A percentile compares a stretch with the other conserved stretches of the same genome.
Evolutionary conservation across 2,888 invertebrate species (phyloP).

Genomic region (Carabus problematicus): DNA sequence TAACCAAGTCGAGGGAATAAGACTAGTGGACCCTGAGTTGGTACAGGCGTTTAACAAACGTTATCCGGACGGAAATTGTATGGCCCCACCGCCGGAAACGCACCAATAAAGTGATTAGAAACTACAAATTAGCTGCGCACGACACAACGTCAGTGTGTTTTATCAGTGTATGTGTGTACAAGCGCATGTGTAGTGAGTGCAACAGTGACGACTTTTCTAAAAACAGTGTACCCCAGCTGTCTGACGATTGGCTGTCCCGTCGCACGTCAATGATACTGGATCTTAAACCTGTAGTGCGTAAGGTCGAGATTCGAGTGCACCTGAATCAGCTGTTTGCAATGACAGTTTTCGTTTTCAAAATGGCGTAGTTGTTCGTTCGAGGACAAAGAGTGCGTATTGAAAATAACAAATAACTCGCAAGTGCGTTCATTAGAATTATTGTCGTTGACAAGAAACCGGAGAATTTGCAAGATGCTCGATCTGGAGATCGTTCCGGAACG

Average conservation of each 20-base stretch:
- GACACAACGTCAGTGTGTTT: conserved; percentile 25
- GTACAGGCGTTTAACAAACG: conserved; percentile 88
- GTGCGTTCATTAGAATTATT: conserved; percentile 27
- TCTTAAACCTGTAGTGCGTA: conserved; percentile 42
- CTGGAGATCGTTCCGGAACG: conserved; percentile 96
- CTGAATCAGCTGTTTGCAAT: conserved; percentile 56
- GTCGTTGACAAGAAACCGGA: conserved; percentile 34
- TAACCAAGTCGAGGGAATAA: conserved; percentile 95
- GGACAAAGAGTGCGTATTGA: conserved; percentile 54
- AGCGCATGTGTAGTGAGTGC: conserved; percentile 4
- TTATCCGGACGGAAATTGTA: conserved; percentile 88
- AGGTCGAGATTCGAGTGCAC: conserved; percentile 44
- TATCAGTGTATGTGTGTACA: conserved; percentile 25
- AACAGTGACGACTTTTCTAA: conserved; percentile 35
- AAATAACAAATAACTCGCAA: conserved; percentile 40
- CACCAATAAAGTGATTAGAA: conserved; percentile 42
- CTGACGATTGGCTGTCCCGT: conserved; percentile 28
- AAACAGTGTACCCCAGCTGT: conserved; percentile 35
- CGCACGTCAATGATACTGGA: conserved; percentile 42
- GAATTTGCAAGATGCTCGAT: conserved; percentile 80
- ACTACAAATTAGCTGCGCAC: conserved; percentile 22
- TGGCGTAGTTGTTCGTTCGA: conserved; percentile 53
- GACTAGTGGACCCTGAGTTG: conserved; percentile 89
- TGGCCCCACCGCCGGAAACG: conserved; percentile 59
- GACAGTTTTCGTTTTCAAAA: conserved; percentile 55